phyloP scores from a whole-genome alignment of 2,888 invertebrate species.

The Parelbella ahira region DNA sequence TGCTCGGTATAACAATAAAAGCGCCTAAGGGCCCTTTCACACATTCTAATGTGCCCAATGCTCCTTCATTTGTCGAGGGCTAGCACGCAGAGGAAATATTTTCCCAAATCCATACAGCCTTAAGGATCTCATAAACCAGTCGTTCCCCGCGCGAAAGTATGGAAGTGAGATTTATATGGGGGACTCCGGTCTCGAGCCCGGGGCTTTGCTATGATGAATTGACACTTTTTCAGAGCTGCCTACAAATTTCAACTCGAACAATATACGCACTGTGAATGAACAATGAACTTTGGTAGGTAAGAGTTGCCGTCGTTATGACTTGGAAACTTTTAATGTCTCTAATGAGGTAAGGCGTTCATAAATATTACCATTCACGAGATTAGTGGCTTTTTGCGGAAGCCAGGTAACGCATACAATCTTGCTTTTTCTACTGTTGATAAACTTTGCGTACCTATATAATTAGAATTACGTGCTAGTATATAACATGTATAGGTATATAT shows the following conservation, averaged over 20 bases:
- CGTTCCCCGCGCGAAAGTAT: constrained; percentile 79
- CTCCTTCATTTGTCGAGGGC: constrained; percentile 78
- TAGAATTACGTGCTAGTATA: constrained; percentile 24
- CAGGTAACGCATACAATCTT: constrained; percentile 43
- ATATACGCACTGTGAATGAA: constrained; percentile 76
- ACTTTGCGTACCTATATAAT: constrained; percentile 39
- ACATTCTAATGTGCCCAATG: constrained; percentile 77
- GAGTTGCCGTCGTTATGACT: constrained; percentile 65
- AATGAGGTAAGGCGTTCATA: constrained; percentile 70
- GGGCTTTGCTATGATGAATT: constrained; percentile 80
- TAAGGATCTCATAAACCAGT: constrained; percentile 81
- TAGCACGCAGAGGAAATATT: constrained; percentile 79
- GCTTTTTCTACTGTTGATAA: constrained; percentile 48
- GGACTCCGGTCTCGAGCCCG: constrained; percentile 74
- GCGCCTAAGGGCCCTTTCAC: constrained; percentile 73
- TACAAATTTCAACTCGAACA: constrained; percentile 74
- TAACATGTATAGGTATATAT: too few species aligned
- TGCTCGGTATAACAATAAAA: constrained; percentile 79
- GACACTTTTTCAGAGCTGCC: constrained; percentile 76
- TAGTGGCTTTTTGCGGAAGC: constrained; percentile 61
- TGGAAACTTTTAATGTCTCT: constrained; percentile 75
- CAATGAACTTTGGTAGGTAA: constrained; percentile 59
- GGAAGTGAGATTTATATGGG: constrained; percentile 79
- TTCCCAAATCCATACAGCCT: constrained; percentile 81
- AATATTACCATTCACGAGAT: constrained; percentile 67